Percentiles rank a stretch among this genome's conserved stretches.
Conservation (phyloP, 2,797 vertebrate species). For the Miichthys miiuy region DNA sequence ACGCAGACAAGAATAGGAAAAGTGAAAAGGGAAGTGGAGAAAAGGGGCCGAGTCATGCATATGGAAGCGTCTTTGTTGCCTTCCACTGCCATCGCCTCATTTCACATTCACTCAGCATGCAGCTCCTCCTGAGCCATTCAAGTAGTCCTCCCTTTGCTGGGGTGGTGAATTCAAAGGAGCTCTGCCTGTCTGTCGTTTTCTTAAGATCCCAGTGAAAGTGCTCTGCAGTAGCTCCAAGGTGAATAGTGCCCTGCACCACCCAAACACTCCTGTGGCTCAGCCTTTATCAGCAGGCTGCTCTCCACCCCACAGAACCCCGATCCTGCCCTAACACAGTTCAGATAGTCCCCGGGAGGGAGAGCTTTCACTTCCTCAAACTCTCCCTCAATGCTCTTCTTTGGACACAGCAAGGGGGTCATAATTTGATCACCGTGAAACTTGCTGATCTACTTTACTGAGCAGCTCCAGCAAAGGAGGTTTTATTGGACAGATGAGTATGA, state of each 20-base stretch:
- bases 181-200: conserved; percentile 59
- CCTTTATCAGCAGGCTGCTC: conserved; percentile 59
- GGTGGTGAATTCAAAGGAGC: conserved; percentile 66
- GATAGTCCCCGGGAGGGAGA: conserved; percentile 26
- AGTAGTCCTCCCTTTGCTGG: conserved; percentile 63
- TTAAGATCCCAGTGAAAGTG: conserved; percentile 71
- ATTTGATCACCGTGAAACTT: conserved; percentile 31
- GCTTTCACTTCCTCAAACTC: conserved; percentile 25
- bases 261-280: conserved; percentile 58
- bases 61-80: conserved; percentile 61
- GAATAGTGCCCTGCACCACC: conserved; percentile 51
- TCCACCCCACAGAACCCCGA: conserved; percentile 33
- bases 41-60: conserved; percentile 70
- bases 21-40: conserved; percentile 58
- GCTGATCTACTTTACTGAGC: conserved; percentile 18
- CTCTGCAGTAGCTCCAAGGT: conserved; percentile 53
- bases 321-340: conserved; percentile 39
- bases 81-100: conserved; percentile 59
- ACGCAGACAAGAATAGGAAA: conserved; percentile 58
- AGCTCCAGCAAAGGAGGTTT: conserved; percentile 11
- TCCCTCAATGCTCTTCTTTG: conserved; percentile 1
- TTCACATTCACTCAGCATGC: conserved; percentile 73
- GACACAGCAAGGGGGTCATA: conserved; percentile 8
- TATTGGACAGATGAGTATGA: conserved; percentile 32
- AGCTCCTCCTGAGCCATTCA: conserved; percentile 72